Evolutionary conservation across 2,113 vertebrate genomes (phyloP), one percentile per base, ranked within the genome.

Genomic region (Fregetta grallaria): DNA sequence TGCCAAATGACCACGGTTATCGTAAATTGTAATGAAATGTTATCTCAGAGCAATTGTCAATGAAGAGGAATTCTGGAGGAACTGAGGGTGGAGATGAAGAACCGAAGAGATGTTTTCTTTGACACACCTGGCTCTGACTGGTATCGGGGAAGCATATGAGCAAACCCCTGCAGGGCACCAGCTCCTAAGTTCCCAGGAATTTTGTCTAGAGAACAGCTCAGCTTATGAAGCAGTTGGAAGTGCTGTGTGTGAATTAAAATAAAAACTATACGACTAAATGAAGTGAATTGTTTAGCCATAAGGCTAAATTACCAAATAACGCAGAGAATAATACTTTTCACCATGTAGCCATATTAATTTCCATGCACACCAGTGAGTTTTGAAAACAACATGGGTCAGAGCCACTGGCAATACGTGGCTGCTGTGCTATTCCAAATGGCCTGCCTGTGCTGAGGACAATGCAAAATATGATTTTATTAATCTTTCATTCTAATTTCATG

Each of bases 321-420:
- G 58, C 49, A 53, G 91, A 68, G 36, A 59, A 92, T 77, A 96
- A 96, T 96, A 66, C 91, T 94, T 95, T 95, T 96, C 94, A 95
- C 42, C 95, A 94, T 47, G 70, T 72, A 92, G n/a, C 73, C 21
- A 1, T 78, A 91, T 94, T 95, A 71, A 95, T 96, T 86, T 76
- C 74, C n/a, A 16, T 81, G 58, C 58, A 73, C 73, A 63, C 66
- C 59, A 91, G 70, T 40, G 53, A 81, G 65, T 82, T 89, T 92
- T 94, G 84, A 91, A 95, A 94, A 87, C 53, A 92, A 42, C 56
- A 3, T 42, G 22, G 49, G 85, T 40, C 59, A 36, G 73, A 97
- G 80, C 76, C 80, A 81, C 66, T 0, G 9, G 88, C 62, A 85
- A 23, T 94, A 92, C 13, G 0, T 84, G 89, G 93, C 80, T 78